Conservation (phyloP, 2,797 vertebrate genomes). For the Emys orbicularis region DNA sequence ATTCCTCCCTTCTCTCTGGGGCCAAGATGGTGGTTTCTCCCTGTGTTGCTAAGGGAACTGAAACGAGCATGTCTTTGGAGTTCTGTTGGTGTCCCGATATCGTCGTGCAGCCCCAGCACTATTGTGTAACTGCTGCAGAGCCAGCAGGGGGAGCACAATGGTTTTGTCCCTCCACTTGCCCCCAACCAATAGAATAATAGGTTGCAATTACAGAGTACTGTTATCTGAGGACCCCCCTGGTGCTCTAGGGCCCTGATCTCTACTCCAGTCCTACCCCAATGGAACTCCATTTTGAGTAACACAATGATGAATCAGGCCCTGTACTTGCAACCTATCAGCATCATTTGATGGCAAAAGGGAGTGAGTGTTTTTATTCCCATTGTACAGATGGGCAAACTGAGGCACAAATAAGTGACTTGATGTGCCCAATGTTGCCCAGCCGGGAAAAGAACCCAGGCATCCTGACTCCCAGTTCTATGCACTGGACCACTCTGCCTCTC, state of each 20-base stretch:
- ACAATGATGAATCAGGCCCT: not conserved
- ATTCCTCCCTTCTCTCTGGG: conserved; percentile 21
- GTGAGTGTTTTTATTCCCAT: not conserved
- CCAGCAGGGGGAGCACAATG: not conserved
- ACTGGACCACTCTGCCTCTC: conserved; percentile 16
- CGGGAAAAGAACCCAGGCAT: conserved; percentile 48
- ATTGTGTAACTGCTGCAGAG: not conserved
- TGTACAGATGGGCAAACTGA: not conserved
- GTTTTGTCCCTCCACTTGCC: not conserved
- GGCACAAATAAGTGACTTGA: not conserved
- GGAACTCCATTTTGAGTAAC: not conserved
- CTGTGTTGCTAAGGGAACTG: not conserved
- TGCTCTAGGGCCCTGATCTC: not conserved
- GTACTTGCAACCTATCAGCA: not conserved
- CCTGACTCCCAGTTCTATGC: not conserved
- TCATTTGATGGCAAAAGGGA: not conserved
- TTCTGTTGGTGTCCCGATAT: conserved; percentile 5
- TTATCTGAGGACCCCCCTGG: not conserved
- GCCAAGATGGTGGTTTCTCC: conserved; percentile 39
- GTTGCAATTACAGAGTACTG: not conserved
- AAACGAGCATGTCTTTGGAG: not conserved
- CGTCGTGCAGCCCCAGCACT: conserved; percentile 32
- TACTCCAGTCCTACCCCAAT: not conserved
- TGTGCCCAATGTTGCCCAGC: not conserved
- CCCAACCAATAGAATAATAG: not conserved